Evolutionary conservation across 2,113 vertebrate genomes (phyloP).

Genomic region (Ailurus styani): DNA sequence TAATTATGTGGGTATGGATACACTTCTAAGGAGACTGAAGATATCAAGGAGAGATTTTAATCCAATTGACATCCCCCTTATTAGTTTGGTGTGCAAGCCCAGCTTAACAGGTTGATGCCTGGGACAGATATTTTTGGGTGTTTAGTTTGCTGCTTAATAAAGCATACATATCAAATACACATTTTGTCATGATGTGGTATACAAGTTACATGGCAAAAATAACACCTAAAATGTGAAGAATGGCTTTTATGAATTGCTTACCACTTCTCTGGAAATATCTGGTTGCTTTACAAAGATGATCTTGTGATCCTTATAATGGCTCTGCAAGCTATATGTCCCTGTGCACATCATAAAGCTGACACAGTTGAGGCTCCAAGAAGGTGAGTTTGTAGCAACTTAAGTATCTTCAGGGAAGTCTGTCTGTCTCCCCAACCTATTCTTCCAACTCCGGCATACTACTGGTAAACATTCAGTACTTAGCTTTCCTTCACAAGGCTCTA

Average conservation of each 20-base stretch:
- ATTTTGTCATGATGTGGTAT: background rate
- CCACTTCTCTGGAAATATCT: background rate
- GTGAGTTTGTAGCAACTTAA: background rate
- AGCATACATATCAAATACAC: background rate
- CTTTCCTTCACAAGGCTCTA: background rate
- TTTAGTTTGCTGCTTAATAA: background rate
- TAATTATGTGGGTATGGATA: background rate
- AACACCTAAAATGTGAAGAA: background rate
- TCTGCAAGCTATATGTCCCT: background rate
- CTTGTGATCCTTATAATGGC: background rate
- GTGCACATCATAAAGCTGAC: background rate
- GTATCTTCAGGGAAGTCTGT: constrained; percentile 2
- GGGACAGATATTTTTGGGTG: background rate
- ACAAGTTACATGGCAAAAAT: background rate
- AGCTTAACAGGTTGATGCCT: background rate
- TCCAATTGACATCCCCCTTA: background rate
- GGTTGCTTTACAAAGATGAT: background rate
- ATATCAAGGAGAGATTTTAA: background rate
- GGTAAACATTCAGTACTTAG: background rate
- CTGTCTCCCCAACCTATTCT: background rate
- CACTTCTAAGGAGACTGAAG: background rate
- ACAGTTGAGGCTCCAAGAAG: background rate
- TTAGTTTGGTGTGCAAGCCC: background rate
- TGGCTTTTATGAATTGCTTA: background rate
- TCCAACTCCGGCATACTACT: background rate